Evolutionary conservation across 2,888 invertebrate species (phyloP).

Genomic region (Germaria angustata): DNA sequence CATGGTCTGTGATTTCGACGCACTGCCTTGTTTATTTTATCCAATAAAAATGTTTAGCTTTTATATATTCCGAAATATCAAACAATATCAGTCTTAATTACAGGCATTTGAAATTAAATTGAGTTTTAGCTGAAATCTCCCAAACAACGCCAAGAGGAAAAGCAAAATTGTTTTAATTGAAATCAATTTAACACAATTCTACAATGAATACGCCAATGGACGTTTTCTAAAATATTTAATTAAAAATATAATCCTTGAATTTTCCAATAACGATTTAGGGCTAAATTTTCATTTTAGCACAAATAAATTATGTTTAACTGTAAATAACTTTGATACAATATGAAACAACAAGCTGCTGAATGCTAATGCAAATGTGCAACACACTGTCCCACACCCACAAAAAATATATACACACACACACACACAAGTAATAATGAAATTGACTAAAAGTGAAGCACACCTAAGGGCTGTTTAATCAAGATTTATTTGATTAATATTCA

Average conservation of each 20-base stretch:
- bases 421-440: background rate
- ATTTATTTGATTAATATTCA: slow-evolving; percentile 16
- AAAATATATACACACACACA: background rate
- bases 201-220: background rate
- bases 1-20: too few species aligned
- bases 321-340: too few species aligned
- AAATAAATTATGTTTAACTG: background rate
- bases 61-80: too few species aligned
- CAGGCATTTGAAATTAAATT: background rate
- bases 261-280: background rate
- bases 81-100: background rate
- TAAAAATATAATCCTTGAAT: background rate
- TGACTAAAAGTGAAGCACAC: background rate
- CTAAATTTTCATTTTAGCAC: background rate
- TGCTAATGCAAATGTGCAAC: background rate
- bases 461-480: slow-evolving; percentile 12
- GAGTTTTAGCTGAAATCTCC: background rate
- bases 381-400: background rate
- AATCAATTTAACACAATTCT: background rate
- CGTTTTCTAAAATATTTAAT: background rate
- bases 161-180: background rate
- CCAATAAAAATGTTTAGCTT: too few species aligned
- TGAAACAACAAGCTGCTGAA: background rate
- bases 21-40: too few species aligned
- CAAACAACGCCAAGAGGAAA: background rate